Evolutionary conservation across 2,888 invertebrate species (phyloP).

Genomic region (Danaus chrysippus): DNA sequence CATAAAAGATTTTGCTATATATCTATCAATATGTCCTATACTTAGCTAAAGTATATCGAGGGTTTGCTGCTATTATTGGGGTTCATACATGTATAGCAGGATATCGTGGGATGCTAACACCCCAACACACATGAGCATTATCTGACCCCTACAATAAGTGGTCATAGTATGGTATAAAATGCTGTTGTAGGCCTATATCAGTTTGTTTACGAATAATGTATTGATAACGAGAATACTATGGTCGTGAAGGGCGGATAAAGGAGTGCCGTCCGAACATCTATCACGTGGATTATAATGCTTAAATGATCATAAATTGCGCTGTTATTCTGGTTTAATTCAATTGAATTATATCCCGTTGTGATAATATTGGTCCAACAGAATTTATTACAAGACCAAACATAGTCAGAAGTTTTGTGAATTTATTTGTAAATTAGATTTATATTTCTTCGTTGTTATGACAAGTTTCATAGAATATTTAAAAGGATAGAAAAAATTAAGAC

Average conservation of each 20-base stretch:
- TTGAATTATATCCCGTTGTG: constrained; percentile 1
- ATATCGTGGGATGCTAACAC: constrained; percentile 20
- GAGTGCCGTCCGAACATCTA: constrained; percentile 10
- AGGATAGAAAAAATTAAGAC: too few species aligned
- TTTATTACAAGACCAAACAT: background rate
- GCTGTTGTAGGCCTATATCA: constrained; percentile 15
- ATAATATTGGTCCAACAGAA: background rate
- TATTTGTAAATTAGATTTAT: too few species aligned
- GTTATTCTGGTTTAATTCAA: constrained; percentile 7
- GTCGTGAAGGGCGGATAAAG: constrained; percentile 13
- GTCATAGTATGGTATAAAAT: constrained; percentile 12
- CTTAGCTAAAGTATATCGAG: background rate
- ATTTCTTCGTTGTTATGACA: too few species aligned
- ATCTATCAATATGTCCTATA: constrained; percentile 1
- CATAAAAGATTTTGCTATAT: background rate
- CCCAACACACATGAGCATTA: constrained; percentile 24
- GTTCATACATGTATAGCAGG: constrained; percentile 17
- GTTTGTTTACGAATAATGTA: constrained; percentile 21
- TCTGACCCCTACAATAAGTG: constrained; percentile 23
- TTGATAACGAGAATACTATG: constrained; percentile 23
- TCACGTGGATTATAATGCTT: constrained; percentile 13
- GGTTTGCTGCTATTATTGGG: constrained; percentile 9
- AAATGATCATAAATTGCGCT: constrained; percentile 11
- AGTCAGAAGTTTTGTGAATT: background rate
- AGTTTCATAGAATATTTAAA: too few species aligned